Conservation (phyloP, 2,113 vertebrate genomes). For the Syngnathus scovelli region DNA sequence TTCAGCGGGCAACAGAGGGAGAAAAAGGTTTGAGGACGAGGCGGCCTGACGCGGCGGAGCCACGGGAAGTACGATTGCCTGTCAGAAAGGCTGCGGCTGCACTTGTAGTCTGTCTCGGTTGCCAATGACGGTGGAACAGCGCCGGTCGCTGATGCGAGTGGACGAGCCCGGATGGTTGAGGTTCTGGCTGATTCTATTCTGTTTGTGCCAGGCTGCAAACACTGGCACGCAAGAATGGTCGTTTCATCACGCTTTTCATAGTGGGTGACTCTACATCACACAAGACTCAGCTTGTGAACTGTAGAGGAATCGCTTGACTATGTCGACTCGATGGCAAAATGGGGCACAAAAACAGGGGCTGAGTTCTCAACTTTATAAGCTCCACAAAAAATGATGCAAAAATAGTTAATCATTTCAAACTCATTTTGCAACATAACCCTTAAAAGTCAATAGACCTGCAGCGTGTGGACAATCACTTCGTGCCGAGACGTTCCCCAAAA, state of each 20-base stretch:
- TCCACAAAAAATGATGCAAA: too few relatives aligned
- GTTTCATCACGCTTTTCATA: neutral
- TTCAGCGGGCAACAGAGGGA: slow-evolving; percentile 38
- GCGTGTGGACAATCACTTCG: too few relatives aligned
- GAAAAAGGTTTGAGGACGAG: slow-evolving; percentile 36
- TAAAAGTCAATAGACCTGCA: too few relatives aligned
- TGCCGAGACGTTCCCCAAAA: too few relatives aligned
- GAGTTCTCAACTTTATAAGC: neutral
- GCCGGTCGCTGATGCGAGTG: slow-evolving; percentile 39
- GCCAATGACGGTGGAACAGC: slow-evolving; percentile 35
- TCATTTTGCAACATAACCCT: too few relatives aligned
- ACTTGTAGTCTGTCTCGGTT: neutral
- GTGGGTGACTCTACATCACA: neutral
- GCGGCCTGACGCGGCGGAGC: slow-evolving; percentile 47
- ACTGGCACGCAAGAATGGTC: neutral
- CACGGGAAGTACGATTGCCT: slow-evolving; percentile 46
- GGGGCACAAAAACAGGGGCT: neutral
- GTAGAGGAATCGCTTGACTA: neutral
- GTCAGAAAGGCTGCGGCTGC: slow-evolving; percentile 29
- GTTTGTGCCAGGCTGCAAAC: slow-evolving; percentile 15
- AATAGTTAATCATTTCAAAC: too few relatives aligned
- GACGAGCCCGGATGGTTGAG: slow-evolving; percentile 49
- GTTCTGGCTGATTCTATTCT: slow-evolving; percentile 41
- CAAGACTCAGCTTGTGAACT: neutral
- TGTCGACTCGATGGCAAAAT: neutral